Base-by-base conservation (phyloP, 1,140 invertebrate species). In the Neodiprion virginianus region DNA sequence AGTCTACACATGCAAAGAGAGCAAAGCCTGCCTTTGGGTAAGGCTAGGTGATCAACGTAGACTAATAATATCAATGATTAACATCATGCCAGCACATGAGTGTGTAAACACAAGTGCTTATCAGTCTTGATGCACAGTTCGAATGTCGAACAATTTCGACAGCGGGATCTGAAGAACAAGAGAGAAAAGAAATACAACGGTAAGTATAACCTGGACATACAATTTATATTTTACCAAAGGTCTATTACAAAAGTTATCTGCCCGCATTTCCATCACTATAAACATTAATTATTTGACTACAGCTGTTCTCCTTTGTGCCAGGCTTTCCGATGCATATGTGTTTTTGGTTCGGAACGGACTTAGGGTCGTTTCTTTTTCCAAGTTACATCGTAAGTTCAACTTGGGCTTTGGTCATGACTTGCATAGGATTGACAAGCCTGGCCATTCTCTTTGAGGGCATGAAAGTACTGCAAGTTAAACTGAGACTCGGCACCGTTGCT, bases 331-430 rank as follows among this genome's bases (percentile, higher is more conserved):
- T 92, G 91, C 89, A 91, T 78, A 90, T 90, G 88, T 89, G 83
- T 81, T 91, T 90, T 83, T 92, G 91, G 91, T 91, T 90, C 76
- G 91, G 89, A 28, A 89, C 86, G 68, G 82, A 91, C 78, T 77
- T 92, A 40, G 87, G 87, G 7, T 83, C 88, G 48, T 91, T 92
- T 82, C 79, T 92, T 73, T 91, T 92, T 79, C 72, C 88, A 40
- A 90, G 90, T 3, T 88, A 90, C 11, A 83, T 85, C 71, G 82
- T 92, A 48, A 82, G 73, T 47, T 89, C 88, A 11, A 79, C 83
- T 3, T 86, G 85, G 80, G 82, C 88, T 53, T 83, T 92, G 71
- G 81, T 90, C 9, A 83, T 89, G 66, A 90, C 89, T 3, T 92
- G 91, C 82, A 82, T 91, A 53, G 88, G 86, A 14, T 81, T 91